phyloP scores from a whole-genome alignment of 2,113 vertebrate genomes.

The Chionodraco myersi region DNA sequence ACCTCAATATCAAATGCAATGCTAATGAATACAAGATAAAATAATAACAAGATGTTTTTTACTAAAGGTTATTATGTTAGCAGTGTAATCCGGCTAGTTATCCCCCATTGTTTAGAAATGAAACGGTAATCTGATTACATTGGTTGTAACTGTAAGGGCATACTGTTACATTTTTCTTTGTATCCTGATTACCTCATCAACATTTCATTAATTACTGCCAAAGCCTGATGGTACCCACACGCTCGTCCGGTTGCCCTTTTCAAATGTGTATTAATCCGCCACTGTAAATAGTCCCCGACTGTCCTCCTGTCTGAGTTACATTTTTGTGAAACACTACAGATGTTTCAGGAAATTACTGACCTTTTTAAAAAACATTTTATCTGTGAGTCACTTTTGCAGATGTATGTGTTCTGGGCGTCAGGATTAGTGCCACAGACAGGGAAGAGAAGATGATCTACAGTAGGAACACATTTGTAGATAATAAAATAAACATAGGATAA shows the following conservation, averaged over 20 bases:
- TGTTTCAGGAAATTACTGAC: neutral
- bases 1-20: too few relatives aligned
- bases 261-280: neutral
- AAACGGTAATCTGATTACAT: too few relatives aligned
- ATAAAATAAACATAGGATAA: neutral
- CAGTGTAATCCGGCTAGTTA: too few relatives aligned
- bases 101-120: too few relatives aligned
- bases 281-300: constrained; percentile 9
- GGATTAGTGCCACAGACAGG: neutral
- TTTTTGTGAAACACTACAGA: neutral
- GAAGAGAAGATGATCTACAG: neutral
- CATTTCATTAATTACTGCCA: too few relatives aligned
- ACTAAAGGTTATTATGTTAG: too few relatives aligned
- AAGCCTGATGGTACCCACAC: neutral
- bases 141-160: too few relatives aligned
- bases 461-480: neutral
- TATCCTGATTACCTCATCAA: too few relatives aligned
- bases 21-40: too few relatives aligned
- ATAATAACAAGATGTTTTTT: too few relatives aligned
- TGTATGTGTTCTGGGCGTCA: neutral
- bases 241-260: neutral
- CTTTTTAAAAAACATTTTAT: neutral
- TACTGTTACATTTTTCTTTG: too few relatives aligned
- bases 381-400: neutral
- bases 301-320: neutral